phyloP scores from a whole-genome alignment of 1,140 invertebrate genomes.

The Platyura marginata region DNA sequence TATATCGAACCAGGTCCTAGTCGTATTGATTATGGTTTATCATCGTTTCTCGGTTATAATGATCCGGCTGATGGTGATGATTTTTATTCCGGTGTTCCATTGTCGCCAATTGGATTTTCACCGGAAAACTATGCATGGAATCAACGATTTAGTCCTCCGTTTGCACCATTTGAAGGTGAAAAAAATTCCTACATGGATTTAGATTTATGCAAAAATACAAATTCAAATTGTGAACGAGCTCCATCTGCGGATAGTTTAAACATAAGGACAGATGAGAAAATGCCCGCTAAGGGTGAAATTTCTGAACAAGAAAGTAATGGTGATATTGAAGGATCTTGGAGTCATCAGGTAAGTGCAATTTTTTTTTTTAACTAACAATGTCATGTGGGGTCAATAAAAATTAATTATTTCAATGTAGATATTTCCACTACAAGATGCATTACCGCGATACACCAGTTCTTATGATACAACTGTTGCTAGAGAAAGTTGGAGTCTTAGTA shows the following conservation, averaged over 20 bases:
- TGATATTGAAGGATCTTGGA: conserved; percentile 44
- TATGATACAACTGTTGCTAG: conserved; percentile 3
- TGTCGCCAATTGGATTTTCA: background rate
- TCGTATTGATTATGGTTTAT: background rate
- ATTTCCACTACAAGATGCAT: background rate
- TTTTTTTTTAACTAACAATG: background rate
- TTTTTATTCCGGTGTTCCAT: background rate
- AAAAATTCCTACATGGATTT: conserved; percentile 4
- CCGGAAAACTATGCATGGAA: background rate
- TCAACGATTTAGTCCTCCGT: background rate
- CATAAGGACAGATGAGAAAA: conserved; percentile 63
- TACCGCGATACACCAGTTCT: conserved; percentile 3
- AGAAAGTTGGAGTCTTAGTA: conserved; percentile 14
- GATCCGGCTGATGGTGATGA: too few relatives aligned
- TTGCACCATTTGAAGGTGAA: conserved; percentile 5
- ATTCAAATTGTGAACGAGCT: conserved; percentile 7
- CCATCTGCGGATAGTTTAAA: conserved; percentile 30
- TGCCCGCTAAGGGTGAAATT: conserved; percentile 64
- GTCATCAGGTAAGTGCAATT: conserved; percentile 24
- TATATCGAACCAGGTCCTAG: background rate
- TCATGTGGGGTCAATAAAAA: background rate
- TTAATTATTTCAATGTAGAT: background rate
- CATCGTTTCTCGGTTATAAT: background rate
- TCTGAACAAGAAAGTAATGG: conserved; percentile 69
- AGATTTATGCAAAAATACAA: conserved; percentile 1